Conservation (phyloP, 2,888 invertebrate genomes). For the Cosmia pyralina region DNA sequence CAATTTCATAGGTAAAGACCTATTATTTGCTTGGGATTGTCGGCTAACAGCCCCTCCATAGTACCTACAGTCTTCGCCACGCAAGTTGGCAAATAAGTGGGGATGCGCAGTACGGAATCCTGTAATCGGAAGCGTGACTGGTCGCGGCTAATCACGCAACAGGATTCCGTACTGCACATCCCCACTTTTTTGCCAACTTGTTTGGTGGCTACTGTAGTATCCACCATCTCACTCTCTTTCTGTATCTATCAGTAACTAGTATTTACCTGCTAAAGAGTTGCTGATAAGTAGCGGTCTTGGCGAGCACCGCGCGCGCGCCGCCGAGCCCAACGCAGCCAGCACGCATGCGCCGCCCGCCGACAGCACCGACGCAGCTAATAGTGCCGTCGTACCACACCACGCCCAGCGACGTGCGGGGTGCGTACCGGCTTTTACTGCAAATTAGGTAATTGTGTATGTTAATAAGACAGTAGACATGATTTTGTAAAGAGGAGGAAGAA, state of each 20-base stretch:
- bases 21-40: neutral
- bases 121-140: no score
- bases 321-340: constrained; percentile 95
- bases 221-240: neutral
- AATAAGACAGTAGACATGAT: no score
- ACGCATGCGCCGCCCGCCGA: constrained; percentile 93
- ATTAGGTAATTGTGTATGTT: no score
- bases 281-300: constrained; percentile 92
- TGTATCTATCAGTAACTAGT: neutral
- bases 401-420: constrained; percentile 92
- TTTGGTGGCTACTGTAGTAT: neutral
- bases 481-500: no score
- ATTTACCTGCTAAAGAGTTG: constrained; percentile 94
- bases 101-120: no score
- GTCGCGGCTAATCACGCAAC: no score
- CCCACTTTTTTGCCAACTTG: no score
- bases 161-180: no score
- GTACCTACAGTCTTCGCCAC: no score
- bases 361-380: constrained; percentile 92
- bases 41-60: neutral
- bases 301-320: constrained; percentile 92
- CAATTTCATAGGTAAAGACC: no score
- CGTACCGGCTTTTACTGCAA: constrained; percentile 82
- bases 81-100: no score
- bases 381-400: constrained; percentile 94